Percentiles rank a stretch among this genome's conserved stretches.
phyloP scores from a whole-genome alignment of 2,113 vertebrate genomes.

The Machaerirhynchus nigripectus region DNA sequence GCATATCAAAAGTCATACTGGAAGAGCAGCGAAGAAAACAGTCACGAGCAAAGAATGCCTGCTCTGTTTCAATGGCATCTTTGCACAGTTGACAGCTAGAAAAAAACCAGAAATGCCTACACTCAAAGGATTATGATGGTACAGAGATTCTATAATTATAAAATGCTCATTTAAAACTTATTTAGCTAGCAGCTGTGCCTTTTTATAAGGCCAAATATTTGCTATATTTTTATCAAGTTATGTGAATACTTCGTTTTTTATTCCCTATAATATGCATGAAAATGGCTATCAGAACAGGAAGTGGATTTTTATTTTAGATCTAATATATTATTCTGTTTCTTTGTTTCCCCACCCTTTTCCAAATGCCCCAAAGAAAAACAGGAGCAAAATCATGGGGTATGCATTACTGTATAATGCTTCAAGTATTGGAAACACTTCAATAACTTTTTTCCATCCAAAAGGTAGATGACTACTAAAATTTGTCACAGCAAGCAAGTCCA shows the following conservation, averaged over 20 bases:
- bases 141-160: background rate
- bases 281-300: background rate
- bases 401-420: background rate
- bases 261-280: background rate
- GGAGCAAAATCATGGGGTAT: background rate
- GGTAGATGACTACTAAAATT: background rate
- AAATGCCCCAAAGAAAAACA: background rate
- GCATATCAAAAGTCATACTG: background rate
- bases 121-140: background rate
- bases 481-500: background rate
- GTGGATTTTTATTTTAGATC: background rate
- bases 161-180: background rate
- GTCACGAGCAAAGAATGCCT: background rate
- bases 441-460: background rate
- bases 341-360: background rate
- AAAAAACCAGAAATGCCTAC: background rate
- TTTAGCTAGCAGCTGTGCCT: background rate
- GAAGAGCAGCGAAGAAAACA: background rate
- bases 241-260: background rate
- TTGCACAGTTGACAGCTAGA: background rate
- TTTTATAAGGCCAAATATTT: background rate
- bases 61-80: background rate
- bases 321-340: background rate
- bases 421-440: background rate
- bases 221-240: background rate